Percentiles rank a stretch among this genome's conserved stretches.
phyloP scores from a whole-genome alignment of 1,140 invertebrate genomes.

The Anthonomus grandis region DNA sequence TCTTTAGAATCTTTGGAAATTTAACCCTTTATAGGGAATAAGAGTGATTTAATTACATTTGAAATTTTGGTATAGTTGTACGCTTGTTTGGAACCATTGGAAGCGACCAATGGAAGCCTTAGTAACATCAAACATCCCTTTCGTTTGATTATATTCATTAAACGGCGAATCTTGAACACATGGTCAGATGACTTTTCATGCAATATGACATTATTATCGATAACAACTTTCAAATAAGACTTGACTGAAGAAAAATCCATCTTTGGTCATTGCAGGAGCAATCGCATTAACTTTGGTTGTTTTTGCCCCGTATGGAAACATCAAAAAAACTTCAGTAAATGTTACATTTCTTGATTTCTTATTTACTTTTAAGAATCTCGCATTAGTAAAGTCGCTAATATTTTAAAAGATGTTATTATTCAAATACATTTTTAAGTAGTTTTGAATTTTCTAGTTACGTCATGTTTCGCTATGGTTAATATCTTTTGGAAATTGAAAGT shows the following conservation, averaged over 20 bases:
- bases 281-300: constrained; percentile 6
- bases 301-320: constrained; percentile 13
- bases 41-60: too few species aligned
- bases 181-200: not conserved
- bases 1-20: too few species aligned
- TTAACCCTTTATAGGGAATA: too few species aligned
- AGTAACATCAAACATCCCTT: not conserved
- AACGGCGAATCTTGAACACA: constrained; percentile 15
- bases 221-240: constrained; percentile 16
- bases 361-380: constrained; percentile 20
- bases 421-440: constrained; percentile 3
- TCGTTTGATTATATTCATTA: constrained; percentile 9
- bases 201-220: constrained; percentile 12
- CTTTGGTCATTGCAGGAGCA: constrained; percentile 16
- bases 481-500: constrained; percentile 6
- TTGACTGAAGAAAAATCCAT: constrained; percentile 20
- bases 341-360: constrained; percentile 22
- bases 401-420: constrained; percentile 9
- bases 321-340: constrained; percentile 21
- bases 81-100: too few species aligned
- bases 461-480: constrained; percentile 7
- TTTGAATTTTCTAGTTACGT: not conserved
- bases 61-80: too few species aligned
- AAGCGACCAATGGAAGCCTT: too few species aligned
- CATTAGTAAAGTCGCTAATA: constrained; percentile 26